Base-by-base conservation (phyloP, 2,888 invertebrate genomes). In the Diploptera punctata region DNA sequence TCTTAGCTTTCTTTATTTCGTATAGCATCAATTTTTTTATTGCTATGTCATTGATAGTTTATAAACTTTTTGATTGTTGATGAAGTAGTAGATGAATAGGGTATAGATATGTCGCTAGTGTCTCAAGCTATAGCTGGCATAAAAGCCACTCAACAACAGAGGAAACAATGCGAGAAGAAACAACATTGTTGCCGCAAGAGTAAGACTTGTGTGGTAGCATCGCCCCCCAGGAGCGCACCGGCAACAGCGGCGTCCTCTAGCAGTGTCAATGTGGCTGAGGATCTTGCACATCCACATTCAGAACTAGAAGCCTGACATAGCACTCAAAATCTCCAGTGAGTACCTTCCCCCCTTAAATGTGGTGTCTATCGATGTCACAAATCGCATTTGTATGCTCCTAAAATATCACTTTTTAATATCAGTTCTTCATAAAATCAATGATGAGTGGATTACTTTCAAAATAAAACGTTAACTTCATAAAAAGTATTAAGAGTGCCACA, bases 41-140 rank as follows among this genome's bases (percentile, higher is more conserved):
- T 47, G 3, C n/a, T n/a, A n/a, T n/a, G n/a, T n/a, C n/a, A n/a
- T n/a, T n/a, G n/a, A n/a, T n/a, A n/a, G n/a, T n/a, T n/a, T n/a
- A n/a, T n/a, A n/a, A n/a, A n/a, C n/a, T n/a, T n/a, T n/a, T n/a
- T n/a, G n/a, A n/a, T n/a, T n/a, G n/a, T n/a, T n/a, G n/a, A n/a
- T n/a, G n/a, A n/a, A n/a, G n/a, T n/a, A n/a, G n/a, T n/a, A n/a
- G n/a, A n/a, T n/a, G n/a, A n/a, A n/a, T n/a, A n/a, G n/a, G n/a
- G n/a, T 0, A 2, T n/a, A 29, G 70, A 71, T 77, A 87, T 87
- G 87, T 86, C 87, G 76, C 86, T 87, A 82, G 85, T 87, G 77
- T 86, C 86, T 47, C 86, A 86, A 84, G 86, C 87, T 49, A 86
- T 86, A 73, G 87, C 87, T 26, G 86, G 86, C 54, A 81, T 86